Conservation (phyloP, 2,888 invertebrate species). For the Holacanthella duospinosa region DNA sequence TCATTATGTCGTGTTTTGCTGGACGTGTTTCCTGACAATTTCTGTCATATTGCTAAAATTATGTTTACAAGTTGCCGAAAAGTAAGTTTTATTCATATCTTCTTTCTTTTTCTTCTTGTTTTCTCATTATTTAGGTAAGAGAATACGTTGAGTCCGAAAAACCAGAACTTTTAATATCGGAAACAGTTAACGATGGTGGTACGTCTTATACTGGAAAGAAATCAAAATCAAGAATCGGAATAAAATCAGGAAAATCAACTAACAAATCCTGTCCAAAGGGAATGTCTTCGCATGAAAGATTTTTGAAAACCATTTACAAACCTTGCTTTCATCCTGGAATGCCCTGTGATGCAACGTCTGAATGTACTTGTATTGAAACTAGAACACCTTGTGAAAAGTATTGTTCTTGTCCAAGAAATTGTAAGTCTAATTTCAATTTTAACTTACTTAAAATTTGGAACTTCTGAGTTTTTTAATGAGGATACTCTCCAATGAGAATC, state of each 20-base stretch:
- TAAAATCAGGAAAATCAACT: background rate
- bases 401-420: background rate
- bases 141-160: background rate
- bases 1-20: background rate
- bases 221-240: background rate
- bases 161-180: background rate
- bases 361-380: background rate
- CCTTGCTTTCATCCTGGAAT: constrained; percentile 3
- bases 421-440: no score
- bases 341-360: background rate
- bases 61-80: background rate
- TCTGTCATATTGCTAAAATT: background rate
- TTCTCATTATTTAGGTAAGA: background rate
- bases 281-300: background rate
- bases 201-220: background rate
- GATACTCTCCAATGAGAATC: no score
- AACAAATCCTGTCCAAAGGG: no score
- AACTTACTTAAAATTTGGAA: no score
- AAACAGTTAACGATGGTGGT: background rate
- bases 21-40: background rate
- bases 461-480: no score
- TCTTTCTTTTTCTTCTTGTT: background rate
- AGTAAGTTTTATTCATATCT: background rate
- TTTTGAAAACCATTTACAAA: background rate
- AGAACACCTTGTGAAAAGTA: background rate